Evolutionary conservation across 1,140 invertebrate species (phyloP).

Genomic region (Antheraea mylitta): DNA sequence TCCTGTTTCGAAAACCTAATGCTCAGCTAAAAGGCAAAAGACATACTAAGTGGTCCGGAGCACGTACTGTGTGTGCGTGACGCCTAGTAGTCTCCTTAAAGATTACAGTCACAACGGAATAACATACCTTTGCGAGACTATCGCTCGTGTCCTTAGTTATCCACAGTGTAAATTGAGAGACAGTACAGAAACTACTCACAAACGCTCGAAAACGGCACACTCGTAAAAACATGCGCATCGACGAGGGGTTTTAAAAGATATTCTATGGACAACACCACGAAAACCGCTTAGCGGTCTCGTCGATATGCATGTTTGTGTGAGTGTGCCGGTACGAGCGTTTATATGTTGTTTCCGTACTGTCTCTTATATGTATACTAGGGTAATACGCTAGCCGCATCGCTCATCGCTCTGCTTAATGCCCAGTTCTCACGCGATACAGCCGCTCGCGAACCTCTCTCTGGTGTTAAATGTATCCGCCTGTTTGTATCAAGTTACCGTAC

Average conservation of each 20-base stretch:
- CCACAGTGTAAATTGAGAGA: too few relatives aligned
- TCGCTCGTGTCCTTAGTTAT: slow-evolving; percentile 44
- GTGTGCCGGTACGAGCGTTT: too few relatives aligned
- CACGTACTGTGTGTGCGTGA: slow-evolving; percentile 45
- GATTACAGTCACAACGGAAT: slow-evolving; percentile 48
- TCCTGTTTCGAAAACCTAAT: slow-evolving; percentile 12
- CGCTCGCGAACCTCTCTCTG: slow-evolving; percentile 63
- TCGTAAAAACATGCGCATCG: too few relatives aligned
- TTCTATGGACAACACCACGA: too few relatives aligned
- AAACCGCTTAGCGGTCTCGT: too few relatives aligned
- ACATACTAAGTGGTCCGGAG: slow-evolving; percentile 23
- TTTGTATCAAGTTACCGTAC: slow-evolving; percentile 70
- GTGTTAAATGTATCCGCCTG: slow-evolving; percentile 74
- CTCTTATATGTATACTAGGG: too few relatives aligned
- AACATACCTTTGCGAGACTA: slow-evolving; percentile 50
- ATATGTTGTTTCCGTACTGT: too few relatives aligned
- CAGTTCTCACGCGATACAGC: slow-evolving; percentile 52
- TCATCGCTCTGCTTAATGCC: slow-evolving; percentile 68
- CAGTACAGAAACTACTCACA: too few relatives aligned
- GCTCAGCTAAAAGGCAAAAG: slow-evolving; percentile 15
- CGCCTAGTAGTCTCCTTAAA: slow-evolving; percentile 53
- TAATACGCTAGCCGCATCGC: slow-evolving; percentile 39
- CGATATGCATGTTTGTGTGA: too few relatives aligned
- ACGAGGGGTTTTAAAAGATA: too few relatives aligned
- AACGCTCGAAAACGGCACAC: too few relatives aligned